These are phyloP conservation scores for Astyanax mexicanus DNA, from an alignment of 2,797 vertebrate species.

Conservation along the genomic window DNA sequence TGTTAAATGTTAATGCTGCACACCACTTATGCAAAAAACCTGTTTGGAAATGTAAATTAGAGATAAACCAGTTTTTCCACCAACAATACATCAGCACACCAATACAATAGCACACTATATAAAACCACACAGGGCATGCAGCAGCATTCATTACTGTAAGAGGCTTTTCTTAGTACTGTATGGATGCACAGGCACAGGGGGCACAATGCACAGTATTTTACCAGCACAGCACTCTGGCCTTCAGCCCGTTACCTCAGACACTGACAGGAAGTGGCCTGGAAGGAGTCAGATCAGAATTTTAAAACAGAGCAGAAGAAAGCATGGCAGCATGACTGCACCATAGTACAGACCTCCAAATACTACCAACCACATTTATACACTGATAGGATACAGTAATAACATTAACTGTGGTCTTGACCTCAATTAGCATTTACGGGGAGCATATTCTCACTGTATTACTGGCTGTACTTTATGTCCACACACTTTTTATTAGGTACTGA, in stretches of 20 bases:
- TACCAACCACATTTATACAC: too few relatives aligned
- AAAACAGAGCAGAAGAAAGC: neutral
- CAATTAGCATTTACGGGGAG: too few relatives aligned
- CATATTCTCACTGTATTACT: too few relatives aligned
- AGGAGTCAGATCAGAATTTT: conserved; percentile 20
- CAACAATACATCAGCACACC: neutral
- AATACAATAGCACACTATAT: neutral
- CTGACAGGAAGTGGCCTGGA: conserved; percentile 26
- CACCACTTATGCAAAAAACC: neutral
- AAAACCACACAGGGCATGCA: conserved; percentile 25
- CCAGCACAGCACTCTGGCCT: conserved; percentile 38
- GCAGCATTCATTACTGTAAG: conserved; percentile 6
- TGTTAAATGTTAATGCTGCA: neutral
- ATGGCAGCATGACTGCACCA: neutral
- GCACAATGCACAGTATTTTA: conserved; percentile 29
- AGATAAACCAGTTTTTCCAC: neutral
- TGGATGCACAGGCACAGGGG: neutral
- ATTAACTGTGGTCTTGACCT: too few relatives aligned
- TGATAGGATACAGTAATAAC: too few relatives aligned
- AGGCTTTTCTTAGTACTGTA: neutral
- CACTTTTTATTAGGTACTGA: too few relatives aligned
- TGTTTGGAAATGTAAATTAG: neutral
- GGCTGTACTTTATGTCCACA: too few relatives aligned
- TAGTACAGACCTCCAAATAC: too few relatives aligned
- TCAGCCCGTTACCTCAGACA: conserved; percentile 3